Percentiles rank a stretch among this genome's conserved stretches.
Evolutionary conservation across 2,888 invertebrate species (phyloP).

Genomic region (Drosophila koepferae): DNA sequence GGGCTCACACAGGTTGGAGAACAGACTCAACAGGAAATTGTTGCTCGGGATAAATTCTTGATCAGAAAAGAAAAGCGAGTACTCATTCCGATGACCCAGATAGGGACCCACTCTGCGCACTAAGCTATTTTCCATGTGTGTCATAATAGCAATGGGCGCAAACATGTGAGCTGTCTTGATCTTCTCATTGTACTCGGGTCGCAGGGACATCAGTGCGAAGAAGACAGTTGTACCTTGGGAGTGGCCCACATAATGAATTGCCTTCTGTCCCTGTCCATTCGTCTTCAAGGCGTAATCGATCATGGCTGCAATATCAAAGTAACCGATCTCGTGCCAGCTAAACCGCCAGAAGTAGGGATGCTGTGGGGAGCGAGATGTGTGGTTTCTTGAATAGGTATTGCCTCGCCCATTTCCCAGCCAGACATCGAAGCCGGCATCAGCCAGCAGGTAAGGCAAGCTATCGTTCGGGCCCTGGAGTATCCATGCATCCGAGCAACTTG

Average conservation of each 20-base stretch:
- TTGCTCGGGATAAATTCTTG: conserved; percentile 88
- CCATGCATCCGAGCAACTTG: conserved; percentile 79
- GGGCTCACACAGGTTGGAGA: conserved; percentile 85
- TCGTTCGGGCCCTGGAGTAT: conserved; percentile 72
- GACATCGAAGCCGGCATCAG: conserved; percentile 82
- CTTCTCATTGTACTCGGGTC: conserved; percentile 78
- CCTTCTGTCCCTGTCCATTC: conserved; percentile 63
- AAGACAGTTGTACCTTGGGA: conserved; percentile 81
- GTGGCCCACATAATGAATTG: conserved; percentile 81
- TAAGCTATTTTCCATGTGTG: conserved; percentile 85
- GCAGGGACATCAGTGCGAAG: conserved; percentile 70
- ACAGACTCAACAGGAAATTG: conserved; percentile 85
- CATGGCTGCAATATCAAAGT: conserved; percentile 85
- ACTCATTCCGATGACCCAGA: conserved; percentile 63
- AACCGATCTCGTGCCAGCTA: conserved; percentile 95
- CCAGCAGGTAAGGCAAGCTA: conserved; percentile 72
- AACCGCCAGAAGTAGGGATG: conserved; percentile 74
- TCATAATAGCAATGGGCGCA: conserved; percentile 85
- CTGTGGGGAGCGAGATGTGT: conserved; percentile 47
- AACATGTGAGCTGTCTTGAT: conserved; percentile 81
- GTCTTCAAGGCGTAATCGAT: conserved; percentile 73
- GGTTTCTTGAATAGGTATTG: conserved; percentile 70
- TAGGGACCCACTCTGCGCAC: conserved; percentile 84
- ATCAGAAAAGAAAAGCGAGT: conserved; percentile 61
- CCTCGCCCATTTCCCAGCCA: conserved; percentile 83